Evolutionary conservation across 1,140 invertebrate species (phyloP).

Genomic region (Drosophila bifasciata): DNA sequence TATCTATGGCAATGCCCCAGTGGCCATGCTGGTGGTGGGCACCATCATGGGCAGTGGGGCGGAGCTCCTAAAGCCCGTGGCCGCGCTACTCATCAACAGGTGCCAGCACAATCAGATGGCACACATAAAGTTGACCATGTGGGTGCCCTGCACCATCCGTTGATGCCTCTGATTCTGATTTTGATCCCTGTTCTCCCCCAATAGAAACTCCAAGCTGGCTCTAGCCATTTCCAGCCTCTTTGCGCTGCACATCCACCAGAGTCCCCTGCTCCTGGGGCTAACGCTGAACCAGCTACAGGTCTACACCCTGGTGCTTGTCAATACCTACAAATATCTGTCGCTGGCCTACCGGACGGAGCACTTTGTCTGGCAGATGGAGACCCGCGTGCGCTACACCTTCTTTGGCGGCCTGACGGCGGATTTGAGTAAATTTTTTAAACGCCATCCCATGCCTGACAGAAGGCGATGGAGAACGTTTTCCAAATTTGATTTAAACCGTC

Average conservation of each 20-base stretch:
- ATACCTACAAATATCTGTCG: slow-evolving; percentile 41
- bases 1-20: slow-evolving; percentile 42
- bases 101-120: slow-evolving; percentile 49
- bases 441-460: not conserved
- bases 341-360: slow-evolving; percentile 49
- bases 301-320: slow-evolving; percentile 42
- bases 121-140: slow-evolving; percentile 63
- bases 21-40: slow-evolving; percentile 63
- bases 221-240: slow-evolving; percentile 41
- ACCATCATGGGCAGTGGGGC: slow-evolving; percentile 67
- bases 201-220: slow-evolving; percentile 63
- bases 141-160: slow-evolving; percentile 10
- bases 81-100: slow-evolving; percentile 55
- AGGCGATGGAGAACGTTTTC: slow-evolving; percentile 4
- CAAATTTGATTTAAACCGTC: slow-evolving; percentile 47
- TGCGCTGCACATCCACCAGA: slow-evolving; percentile 30
- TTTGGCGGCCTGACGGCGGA: slow-evolving; percentile 58
- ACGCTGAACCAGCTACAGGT: slow-evolving; percentile 28
- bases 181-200: too few relatives aligned
- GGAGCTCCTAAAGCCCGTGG: slow-evolving; percentile 60
- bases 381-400: slow-evolving; percentile 48
- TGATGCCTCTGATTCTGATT: not conserved
- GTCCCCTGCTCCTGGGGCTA: slow-evolving; percentile 24
- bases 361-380: slow-evolving; percentile 49
- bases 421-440: slow-evolving; percentile 50